Conservation (phyloP, 2,888 invertebrate genomes). For the Pammene aurita region DNA sequence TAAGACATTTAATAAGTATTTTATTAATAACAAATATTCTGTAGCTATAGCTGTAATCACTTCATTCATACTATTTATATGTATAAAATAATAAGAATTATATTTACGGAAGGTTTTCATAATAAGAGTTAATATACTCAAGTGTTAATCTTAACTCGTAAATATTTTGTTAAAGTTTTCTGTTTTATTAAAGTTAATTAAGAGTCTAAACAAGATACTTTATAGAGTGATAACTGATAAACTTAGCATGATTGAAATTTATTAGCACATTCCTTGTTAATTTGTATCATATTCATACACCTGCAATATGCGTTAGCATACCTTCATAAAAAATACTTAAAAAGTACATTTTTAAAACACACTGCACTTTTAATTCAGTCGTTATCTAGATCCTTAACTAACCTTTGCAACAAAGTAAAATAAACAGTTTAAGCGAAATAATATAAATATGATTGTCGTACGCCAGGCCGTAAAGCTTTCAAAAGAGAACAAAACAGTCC, state of each 20-base stretch:
- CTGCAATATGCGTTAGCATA: not conserved
- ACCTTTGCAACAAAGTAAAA: slow-evolving; percentile 36
- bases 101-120: too few relatives aligned
- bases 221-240: not conserved
- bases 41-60: too few relatives aligned
- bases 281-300: not conserved
- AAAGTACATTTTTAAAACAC: slow-evolving; percentile 5
- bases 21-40: too few relatives aligned
- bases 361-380: slow-evolving; percentile 11
- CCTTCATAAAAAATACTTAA: not conserved
- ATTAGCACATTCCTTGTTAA: not conserved
- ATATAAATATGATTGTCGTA: slow-evolving; percentile 55
- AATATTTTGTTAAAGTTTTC: too few relatives aligned
- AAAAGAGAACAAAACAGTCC: slow-evolving; percentile 60
- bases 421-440: slow-evolving; percentile 39
- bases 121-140: too few relatives aligned
- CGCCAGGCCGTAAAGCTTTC: slow-evolving; percentile 57
- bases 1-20: too few relatives aligned
- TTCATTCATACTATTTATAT: too few relatives aligned
- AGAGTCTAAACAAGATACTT: not conserved
- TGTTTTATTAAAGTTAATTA: too few relatives aligned
- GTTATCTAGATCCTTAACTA: slow-evolving; percentile 37
- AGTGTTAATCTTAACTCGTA: too few relatives aligned
- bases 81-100: too few relatives aligned
- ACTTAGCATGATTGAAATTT: slow-evolving; percentile 2